Base-by-base conservation (phyloP, 35 echinoderm and acorn worm genomes). In the Strongylocentrotus purpuratus region DNA sequence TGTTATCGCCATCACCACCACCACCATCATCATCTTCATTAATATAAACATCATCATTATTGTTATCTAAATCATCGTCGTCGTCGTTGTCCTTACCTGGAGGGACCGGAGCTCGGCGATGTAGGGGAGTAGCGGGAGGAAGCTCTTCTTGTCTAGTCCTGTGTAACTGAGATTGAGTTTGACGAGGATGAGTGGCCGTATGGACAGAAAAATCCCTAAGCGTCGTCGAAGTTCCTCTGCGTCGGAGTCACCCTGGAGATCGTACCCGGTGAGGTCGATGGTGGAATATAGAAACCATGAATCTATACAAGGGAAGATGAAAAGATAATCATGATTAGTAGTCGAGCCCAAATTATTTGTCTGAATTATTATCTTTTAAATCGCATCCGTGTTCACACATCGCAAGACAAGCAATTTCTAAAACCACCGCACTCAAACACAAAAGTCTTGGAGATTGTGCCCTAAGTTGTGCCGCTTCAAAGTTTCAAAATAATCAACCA, bases 141-240 rank as follows among this genome's bases (percentile, higher is more conserved):
- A 93, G 9, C 31, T 5, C 32, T 50, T 46, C 31, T 93, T 93
- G 31, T 93, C 48, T 2, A 93, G 45, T 32, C 91, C 91, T 18
- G 91, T 93, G 48, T 93, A 46, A 22, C 91, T 32, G n/a, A 93
- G 91, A 32, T 28, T 58, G 31, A 93, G 91, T 46, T 58, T 93
- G 4, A 93, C 91, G 17, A 93, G 48, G 6, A 93, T 11, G 17
- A 93, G 17, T 33, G 91, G 91, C 2, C 91, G 91, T 13, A 93
- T 46, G 46, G 33, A 46, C 48, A 93, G 91, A 58, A 46, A 93
- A 4, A 93, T 25, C 48, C 46, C 22, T 31, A 93, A 14, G 7
- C 91, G 45, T 55, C 91, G 47, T 31, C 91, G 91, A 31, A 93
- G 45, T 46, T 58, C 46, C 17, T 31, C 48, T 5, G 33, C 48